Evolutionary conservation across 2,888 invertebrate genomes (phyloP).

Genomic region (Dynastes hyllus): DNA sequence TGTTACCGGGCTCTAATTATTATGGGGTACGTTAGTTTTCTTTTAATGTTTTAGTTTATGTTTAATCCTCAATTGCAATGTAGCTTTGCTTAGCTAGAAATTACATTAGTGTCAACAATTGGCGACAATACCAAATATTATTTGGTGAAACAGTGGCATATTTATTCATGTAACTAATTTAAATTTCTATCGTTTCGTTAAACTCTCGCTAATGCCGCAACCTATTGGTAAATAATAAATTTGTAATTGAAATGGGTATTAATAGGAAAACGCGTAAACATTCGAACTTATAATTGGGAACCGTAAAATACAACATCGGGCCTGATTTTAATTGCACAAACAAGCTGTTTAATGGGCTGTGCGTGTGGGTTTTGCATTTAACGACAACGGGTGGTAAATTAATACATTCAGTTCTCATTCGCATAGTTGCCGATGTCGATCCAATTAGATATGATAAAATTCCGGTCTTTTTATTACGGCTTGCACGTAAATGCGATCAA

Average conservation of each 20-base stretch:
- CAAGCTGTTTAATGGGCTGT: constrained; percentile 31
- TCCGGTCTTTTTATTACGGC: constrained; percentile 5
- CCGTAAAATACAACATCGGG: constrained; percentile 32
- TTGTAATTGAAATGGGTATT: constrained; percentile 36
- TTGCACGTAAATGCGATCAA: not conserved
- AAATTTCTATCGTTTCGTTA: constrained; percentile 1
- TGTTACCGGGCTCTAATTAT: too few species aligned
- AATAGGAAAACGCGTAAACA: constrained; percentile 31
- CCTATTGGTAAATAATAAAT: constrained; percentile 24
- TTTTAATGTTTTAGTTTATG: too few species aligned
- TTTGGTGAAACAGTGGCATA: too few species aligned
- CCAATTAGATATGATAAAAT: constrained; percentile 29
- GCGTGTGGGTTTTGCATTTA: constrained; percentile 25
- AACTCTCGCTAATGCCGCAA: constrained; percentile 3
- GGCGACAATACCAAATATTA: too few species aligned
- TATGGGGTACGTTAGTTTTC: too few species aligned
- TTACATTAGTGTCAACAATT: too few species aligned
- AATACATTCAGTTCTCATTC: constrained; percentile 39
- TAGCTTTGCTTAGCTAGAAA: too few species aligned
- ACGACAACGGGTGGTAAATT: constrained; percentile 40
- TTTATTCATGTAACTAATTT: constrained; percentile 9
- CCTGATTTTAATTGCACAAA: constrained; percentile 30
- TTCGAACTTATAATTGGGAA: constrained; percentile 41
- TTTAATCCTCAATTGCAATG: too few species aligned
- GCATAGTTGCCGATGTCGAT: not conserved